Evolutionary conservation across 2,113 vertebrate genomes (phyloP).

Genomic region (Cercopithecus mona): DNA sequence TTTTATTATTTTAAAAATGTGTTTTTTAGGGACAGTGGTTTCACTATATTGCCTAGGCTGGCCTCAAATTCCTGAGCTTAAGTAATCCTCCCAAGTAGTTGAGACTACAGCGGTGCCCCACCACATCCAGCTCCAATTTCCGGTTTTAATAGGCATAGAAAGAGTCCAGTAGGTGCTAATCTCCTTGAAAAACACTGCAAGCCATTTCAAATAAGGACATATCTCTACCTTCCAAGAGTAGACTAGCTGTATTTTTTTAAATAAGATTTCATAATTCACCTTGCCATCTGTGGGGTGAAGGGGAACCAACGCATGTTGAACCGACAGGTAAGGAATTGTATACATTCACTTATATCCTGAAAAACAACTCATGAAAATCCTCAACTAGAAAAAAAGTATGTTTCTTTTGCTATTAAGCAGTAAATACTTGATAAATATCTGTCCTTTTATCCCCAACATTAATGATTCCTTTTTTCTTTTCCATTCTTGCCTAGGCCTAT

Average conservation of each 20-base stretch:
- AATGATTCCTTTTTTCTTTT: not conserved
- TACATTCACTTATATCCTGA: not conserved
- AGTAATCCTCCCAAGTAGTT: not conserved
- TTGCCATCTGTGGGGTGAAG: fast-evolving
- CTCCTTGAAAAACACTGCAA: not conserved
- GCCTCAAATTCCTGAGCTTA: not conserved
- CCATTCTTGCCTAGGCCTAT: not conserved
- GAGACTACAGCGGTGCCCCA: not conserved
- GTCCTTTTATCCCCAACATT: not conserved
- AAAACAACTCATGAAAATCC: conserved; percentile 10
- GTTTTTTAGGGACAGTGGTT: not conserved
- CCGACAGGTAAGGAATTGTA: not conserved
- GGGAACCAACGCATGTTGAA: not conserved
- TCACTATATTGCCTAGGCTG: not conserved
- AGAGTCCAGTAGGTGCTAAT: not conserved
- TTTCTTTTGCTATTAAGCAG: conserved; percentile 4
- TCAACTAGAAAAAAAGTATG: not conserved
- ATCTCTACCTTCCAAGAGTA: not conserved
- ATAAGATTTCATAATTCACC: conserved; percentile 4
- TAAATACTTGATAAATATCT: not conserved
- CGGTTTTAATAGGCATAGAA: not conserved
- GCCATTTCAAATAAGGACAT: not conserved
- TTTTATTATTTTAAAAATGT: not conserved
- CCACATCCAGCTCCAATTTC: not conserved
- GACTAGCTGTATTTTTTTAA: not conserved